These are phyloP conservation scores for Zaprionus gabonicus DNA, from an alignment of 1,140 invertebrate genomes.

Conservation along the genomic window DNA sequence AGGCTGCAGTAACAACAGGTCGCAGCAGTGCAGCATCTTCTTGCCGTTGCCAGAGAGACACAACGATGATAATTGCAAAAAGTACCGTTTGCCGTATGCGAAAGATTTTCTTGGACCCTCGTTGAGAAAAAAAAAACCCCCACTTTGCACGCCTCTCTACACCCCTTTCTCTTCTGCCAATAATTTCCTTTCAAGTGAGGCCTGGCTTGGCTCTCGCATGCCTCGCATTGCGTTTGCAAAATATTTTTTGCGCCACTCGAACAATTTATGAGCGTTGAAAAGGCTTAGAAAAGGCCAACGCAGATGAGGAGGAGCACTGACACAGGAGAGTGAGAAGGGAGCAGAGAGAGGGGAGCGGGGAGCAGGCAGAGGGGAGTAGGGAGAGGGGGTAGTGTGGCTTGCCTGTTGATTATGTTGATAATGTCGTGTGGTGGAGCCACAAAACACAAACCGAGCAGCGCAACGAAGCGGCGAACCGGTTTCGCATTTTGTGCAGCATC, in stretches of 20 bases:
- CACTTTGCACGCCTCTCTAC: no score
- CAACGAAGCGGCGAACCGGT: conserved; percentile 52
- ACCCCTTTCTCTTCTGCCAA: conserved; percentile 11
- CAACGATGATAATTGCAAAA: conserved; percentile 80
- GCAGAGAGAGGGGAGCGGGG: background rate
- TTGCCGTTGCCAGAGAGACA: conserved; percentile 52
- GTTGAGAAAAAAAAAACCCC: background rate
- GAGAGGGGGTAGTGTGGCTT: background rate
- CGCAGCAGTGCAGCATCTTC: conserved; percentile 29
- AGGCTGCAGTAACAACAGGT: conserved; percentile 4
- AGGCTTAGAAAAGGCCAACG: conserved; percentile 59
- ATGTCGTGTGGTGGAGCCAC: conserved; percentile 59
- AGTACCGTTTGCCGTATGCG: conserved; percentile 79
- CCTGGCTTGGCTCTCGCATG: conserved; percentile 35
- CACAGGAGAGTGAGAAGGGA: no score
- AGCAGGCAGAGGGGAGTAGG: background rate
- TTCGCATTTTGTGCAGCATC: conserved; percentile 43
- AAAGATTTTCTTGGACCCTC: conserved; percentile 59
- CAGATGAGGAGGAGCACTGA: background rate
- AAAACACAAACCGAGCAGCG: conserved; percentile 14
- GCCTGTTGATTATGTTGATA: conserved; percentile 81
- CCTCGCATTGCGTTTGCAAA: conserved; percentile 76
- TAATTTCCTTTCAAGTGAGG: conserved; percentile 45
- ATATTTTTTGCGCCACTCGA: conserved; percentile 70
- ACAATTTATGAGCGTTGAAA: conserved; percentile 82